Conservation (phyloP, 35 echinoderm and acorn worm species). For the Patiria miniata region DNA sequence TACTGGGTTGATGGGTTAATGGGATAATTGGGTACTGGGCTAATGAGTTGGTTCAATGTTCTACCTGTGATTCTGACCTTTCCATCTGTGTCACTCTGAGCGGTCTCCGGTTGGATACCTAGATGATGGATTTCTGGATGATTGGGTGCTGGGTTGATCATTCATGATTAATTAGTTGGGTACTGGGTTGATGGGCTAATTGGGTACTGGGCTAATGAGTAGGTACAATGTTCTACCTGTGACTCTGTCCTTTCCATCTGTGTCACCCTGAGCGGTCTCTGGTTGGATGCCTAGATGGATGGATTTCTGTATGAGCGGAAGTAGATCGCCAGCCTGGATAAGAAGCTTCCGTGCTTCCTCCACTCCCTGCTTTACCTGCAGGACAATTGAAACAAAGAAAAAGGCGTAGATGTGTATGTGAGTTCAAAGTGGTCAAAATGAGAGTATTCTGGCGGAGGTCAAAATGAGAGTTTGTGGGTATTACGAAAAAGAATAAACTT, state of each 20-base stretch:
- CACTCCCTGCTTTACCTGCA: conserved; percentile 76
- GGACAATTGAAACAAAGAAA: background rate
- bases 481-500: no score
- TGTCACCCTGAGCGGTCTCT: no score
- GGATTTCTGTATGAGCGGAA: conserved; percentile 62
- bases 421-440: background rate
- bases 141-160: background rate
- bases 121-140: conserved; percentile 71
- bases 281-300: conserved; percentile 69
- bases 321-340: conserved; percentile 59
- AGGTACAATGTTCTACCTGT: no score
- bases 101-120: conserved; percentile 67
- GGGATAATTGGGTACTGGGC: no score
- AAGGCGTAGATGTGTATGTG: background rate
- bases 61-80: no score
- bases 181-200: no score
- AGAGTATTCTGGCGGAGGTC: background rate
- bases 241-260: no score
- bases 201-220: no score
- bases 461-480: background rate
- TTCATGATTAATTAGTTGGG: no score
- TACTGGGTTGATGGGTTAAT: no score
- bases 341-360: conserved; percentile 81
- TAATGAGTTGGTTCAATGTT: no score
- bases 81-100: no score